Evolutionary conservation across 2,888 invertebrate genomes (phyloP).

Genomic region (Odontothrips loti): DNA sequence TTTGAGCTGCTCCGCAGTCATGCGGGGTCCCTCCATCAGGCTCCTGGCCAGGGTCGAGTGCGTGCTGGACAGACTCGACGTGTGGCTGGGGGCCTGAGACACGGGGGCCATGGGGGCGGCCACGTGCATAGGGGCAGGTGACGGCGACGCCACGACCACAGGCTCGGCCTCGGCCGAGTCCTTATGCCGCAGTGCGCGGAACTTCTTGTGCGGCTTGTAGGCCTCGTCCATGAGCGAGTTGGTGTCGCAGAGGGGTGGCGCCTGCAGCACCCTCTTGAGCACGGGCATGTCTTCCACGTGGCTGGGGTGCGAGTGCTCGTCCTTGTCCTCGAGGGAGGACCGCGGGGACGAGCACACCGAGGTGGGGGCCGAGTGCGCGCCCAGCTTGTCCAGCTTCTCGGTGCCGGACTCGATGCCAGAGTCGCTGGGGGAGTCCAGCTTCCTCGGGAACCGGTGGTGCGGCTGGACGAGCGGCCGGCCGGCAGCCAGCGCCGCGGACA

Average conservation of each 20-base stretch:
- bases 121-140: constrained; percentile 56
- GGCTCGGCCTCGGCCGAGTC: constrained; percentile 75
- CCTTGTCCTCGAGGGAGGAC: constrained; percentile 63
- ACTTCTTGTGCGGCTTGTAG: constrained; percentile 93
- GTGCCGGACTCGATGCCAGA: constrained; percentile 92
- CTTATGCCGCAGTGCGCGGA: constrained; percentile 74
- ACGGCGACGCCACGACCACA: constrained; percentile 47
- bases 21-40: constrained; percentile 86
- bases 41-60: constrained; percentile 87
- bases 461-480: constrained; percentile 33
- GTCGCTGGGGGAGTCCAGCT: constrained; percentile 86
- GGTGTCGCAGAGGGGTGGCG: constrained; percentile 86
- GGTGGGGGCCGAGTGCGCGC: constrained; percentile 61
- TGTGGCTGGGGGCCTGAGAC: constrained; percentile 44
- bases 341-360: constrained; percentile 83
- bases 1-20: constrained; percentile 89
- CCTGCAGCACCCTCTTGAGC: constrained; percentile 84
- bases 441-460: constrained; percentile 53
- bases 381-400: constrained; percentile 73
- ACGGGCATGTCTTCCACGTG: constrained; percentile 86
- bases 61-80: constrained; percentile 72
- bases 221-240: constrained; percentile 90
- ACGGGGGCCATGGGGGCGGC: constrained; percentile 40
- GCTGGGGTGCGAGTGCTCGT: constrained; percentile 63
- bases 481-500: constrained; percentile 52